Base-by-base conservation (phyloP, 2,113 vertebrate species). In the Sinocyclocheilus anophthalmus region DNA sequence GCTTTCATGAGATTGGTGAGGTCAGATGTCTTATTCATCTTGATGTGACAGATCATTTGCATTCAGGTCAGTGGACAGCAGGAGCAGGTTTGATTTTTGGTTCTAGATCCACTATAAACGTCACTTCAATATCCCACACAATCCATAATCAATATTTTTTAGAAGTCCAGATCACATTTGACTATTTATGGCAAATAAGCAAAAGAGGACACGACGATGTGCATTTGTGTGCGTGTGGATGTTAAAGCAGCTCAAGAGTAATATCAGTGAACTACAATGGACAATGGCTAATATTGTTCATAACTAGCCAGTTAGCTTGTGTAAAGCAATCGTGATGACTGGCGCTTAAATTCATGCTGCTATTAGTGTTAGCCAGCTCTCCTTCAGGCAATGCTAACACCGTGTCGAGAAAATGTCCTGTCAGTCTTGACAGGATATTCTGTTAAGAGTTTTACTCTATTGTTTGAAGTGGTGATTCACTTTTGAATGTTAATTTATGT, bases 401-500 rank as follows among this genome's bases (percentile, higher is more conserved):
- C 76, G 67, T 89, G 72, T 88, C 81, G 76, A 87, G 63, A 48
- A 90, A 86, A 4, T 84, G 30, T 53, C 22, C n/a, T 81, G 87
- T 81, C 57, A 81, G 83, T 85, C 87, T 82, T n/a, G 59, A 24
- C 61, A 5, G 39, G 63, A 42, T 63, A 67, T 50, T 77, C 55
- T 14, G 53, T 85, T 75, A 20, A n/a, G 75, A 88, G 82, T 65
- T 90, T 85, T 85, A 80, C 59, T 90, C 92, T 93, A 84, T 91
- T 86, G 92, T 91, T 94, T 94, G 91, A 92, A 89, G 91, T 93
- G 91, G 90, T 92, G 55, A 90, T 84, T 94, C 87, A 92, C 89
- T 89, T 91, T 90, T 93, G 91, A 95, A 93, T 94, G 93, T 94
- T 95, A 93, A 92, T 89, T 94, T 92, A 91, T 93, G 90, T 92